These are phyloP conservation scores for Caenorhabditis afra DNA, from an alignment of 2,888 invertebrate species.

Conservation along the genomic window DNA sequence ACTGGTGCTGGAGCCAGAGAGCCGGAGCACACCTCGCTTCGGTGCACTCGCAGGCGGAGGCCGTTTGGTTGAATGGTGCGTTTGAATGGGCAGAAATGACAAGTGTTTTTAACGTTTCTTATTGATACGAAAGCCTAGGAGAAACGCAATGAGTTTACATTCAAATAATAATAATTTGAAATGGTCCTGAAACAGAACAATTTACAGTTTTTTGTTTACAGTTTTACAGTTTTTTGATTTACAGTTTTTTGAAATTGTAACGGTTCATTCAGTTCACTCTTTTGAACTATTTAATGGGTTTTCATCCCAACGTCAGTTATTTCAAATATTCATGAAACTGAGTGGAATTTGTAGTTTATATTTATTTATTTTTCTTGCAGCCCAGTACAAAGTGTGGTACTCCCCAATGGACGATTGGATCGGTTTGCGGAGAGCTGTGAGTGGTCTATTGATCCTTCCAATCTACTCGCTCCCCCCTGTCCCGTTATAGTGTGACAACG, in stretches of 20 bases:
- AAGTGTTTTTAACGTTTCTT: neutral
- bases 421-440: slow-evolving; percentile 26
- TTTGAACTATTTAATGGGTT: no score
- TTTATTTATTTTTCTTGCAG: slow-evolving; percentile 5
- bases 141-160: no score
- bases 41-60: slow-evolving; percentile 41
- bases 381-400: slow-evolving; percentile 36
- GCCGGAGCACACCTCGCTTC: slow-evolving; percentile 34
- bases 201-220: no score
- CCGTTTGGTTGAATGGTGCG: slow-evolving; percentile 32
- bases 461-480: no score
- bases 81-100: neutral
- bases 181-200: no score
- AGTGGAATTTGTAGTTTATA: neutral
- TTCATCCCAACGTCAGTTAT: slow-evolving; percentile 1
- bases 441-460: neutral
- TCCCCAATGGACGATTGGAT: slow-evolving; percentile 33
- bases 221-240: no score
- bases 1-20: slow-evolving; percentile 36
- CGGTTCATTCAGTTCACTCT: no score
- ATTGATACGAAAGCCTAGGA: no score
- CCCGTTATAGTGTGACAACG: slow-evolving; percentile 30
- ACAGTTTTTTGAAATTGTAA: no score
- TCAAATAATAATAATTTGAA: no score
- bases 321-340: neutral